A percentile compares a stretch with the other conserved stretches of the same genome.
These are phyloP conservation scores for Pelagia noctiluca DNA, from an alignment of 30 jellyfish, hydroid and myxozoan species.

Conservation along the genomic window DNA sequence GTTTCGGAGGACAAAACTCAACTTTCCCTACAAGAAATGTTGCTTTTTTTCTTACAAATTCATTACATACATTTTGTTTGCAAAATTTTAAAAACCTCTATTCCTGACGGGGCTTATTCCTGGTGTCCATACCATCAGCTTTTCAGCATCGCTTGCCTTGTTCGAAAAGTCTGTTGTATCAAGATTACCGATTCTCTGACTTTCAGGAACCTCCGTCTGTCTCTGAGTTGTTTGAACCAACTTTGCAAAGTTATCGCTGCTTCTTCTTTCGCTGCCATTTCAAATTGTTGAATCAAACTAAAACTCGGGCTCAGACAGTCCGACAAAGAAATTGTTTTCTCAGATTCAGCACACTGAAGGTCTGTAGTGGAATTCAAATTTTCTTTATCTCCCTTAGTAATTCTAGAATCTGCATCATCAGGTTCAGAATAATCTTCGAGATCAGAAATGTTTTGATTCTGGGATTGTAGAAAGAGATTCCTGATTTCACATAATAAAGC, in stretches of 20 bases:
- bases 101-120: too few species aligned
- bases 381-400: not conserved
- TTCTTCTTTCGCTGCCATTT: slow-evolving; percentile 65
- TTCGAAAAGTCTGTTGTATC: slow-evolving; percentile 47
- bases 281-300: slow-evolving; percentile 72
- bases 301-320: slow-evolving; percentile 53
- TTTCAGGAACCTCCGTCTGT: slow-evolving; percentile 32
- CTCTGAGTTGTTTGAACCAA: slow-evolving; percentile 56
- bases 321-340: not conserved
- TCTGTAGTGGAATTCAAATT: not conserved
- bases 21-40: too few species aligned
- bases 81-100: too few species aligned
- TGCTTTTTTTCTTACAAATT: too few species aligned
- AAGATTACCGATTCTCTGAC: slow-evolving; percentile 35
- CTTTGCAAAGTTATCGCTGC: slow-evolving; percentile 63
- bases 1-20: too few species aligned
- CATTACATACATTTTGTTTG: too few species aligned
- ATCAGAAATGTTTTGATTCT: not conserved
- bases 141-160: too few species aligned
- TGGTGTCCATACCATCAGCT: too few species aligned
- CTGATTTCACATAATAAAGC: not conserved
- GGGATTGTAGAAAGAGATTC: not conserved
- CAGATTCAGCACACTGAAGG: not conserved
- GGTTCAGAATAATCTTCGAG: not conserved
- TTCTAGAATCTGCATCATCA: not conserved